Percentiles rank a stretch among this genome's conserved stretches.
phyloP scores from a whole-genome alignment of 2,888 invertebrate species.

The Dryadula phaetusa region DNA sequence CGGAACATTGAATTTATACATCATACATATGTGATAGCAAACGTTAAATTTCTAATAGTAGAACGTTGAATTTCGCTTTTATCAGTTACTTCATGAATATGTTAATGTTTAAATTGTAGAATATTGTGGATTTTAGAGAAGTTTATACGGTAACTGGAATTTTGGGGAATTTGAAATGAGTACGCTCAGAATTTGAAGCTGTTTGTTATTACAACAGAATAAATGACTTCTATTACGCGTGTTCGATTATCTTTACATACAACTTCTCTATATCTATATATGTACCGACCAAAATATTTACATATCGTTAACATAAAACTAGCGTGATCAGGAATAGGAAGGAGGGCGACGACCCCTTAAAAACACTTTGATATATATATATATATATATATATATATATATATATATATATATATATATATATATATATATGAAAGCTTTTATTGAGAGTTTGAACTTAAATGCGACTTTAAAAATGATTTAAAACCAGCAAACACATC shows the following conservation, averaged over 20 bases:
- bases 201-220: not conserved
- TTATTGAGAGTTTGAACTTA: too few relatives aligned
- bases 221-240: not conserved
- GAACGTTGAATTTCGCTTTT: constrained; percentile 4
- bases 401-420: too few relatives aligned
- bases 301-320: too few relatives aligned
- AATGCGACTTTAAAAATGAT: too few relatives aligned
- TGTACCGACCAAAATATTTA: too few relatives aligned
- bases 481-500: too few relatives aligned
- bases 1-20: not conserved
- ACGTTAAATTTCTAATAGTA: not conserved
- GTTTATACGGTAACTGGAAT: not conserved
- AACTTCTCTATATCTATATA: too few relatives aligned
- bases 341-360: too few relatives aligned
- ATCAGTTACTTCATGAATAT: constrained; percentile 19
- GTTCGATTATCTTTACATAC: not conserved
- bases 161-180: not conserved
- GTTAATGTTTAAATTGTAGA: constrained; percentile 20
- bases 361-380: too few relatives aligned
- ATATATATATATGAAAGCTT: too few relatives aligned
- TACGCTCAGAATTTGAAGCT: not conserved
- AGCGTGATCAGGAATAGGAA: too few relatives aligned
- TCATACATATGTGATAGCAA: not conserved
- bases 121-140: constrained; percentile 19
- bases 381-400: too few relatives aligned